Evolutionary conservation across 2,888 invertebrate species (phyloP).

Genomic region (Hydraecia micacea): DNA sequence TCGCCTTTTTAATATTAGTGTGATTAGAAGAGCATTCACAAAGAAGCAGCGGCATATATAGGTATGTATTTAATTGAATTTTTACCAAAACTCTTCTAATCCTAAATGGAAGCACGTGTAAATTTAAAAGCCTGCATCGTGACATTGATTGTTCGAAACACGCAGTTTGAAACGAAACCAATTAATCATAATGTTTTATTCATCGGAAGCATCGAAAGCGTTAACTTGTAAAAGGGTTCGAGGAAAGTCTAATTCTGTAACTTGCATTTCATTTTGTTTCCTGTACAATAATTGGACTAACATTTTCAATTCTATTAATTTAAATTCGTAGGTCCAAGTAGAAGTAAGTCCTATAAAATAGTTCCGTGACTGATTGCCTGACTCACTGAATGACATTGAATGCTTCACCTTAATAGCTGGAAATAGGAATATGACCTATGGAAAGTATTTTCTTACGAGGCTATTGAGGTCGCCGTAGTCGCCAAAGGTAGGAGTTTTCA

Average conservation of each 20-base stretch:
- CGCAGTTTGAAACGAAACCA: background rate
- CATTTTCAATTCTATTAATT: background rate
- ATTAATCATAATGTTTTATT: conserved; percentile 3
- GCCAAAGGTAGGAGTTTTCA: background rate
- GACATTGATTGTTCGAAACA: background rate
- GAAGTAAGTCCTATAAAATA: background rate
- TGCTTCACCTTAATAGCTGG: background rate
- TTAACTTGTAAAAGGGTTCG: background rate
- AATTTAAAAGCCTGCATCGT: background rate
- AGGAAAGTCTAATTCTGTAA: background rate
- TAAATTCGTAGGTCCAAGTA: background rate
- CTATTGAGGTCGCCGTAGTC: background rate
- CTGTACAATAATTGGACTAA: background rate
- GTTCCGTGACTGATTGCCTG: conserved; percentile 2
- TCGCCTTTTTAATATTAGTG: too few species aligned
- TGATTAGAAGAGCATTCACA: background rate
- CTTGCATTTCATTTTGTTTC: background rate
- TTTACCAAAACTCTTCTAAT: background rate
- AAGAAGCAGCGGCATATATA: background rate
- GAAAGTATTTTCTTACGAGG: background rate
- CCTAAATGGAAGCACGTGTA: background rate
- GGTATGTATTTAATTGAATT: background rate
- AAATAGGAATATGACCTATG: conserved; percentile 10
- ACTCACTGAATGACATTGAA: conserved; percentile 10
- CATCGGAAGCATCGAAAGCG: background rate